Percentiles rank a stretch among this genome's conserved stretches.
phyloP scores from a whole-genome alignment of 92 coral and sea anemone species.

The Anthopleura xanthogrammica region DNA sequence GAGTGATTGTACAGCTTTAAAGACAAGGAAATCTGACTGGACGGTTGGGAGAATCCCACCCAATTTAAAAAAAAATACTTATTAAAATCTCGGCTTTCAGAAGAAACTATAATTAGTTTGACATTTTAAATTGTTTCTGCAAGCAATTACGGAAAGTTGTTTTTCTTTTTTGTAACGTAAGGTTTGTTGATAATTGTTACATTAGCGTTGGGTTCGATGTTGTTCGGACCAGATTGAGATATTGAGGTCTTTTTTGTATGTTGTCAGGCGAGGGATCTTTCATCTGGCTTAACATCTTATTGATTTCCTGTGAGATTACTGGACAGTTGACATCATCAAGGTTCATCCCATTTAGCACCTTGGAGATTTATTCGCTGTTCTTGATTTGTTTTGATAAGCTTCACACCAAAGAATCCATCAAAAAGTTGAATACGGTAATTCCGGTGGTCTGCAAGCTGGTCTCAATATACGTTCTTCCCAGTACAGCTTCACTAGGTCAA shows the following conservation, averaged over 20 bases:
- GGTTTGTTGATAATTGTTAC: background rate
- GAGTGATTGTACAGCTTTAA: background rate
- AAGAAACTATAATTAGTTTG: background rate
- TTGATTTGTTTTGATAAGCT: conserved; percentile 4
- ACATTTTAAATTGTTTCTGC: background rate
- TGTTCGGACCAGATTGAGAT: background rate
- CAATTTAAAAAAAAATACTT: background rate
- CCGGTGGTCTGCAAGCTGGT: no score
- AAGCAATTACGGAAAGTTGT: background rate
- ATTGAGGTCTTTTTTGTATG: background rate
- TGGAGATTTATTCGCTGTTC: background rate
- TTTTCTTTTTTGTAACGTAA: background rate
- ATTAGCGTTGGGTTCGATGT: background rate
- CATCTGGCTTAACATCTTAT: background rate
- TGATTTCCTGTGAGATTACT: background rate
- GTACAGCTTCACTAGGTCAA: no score
- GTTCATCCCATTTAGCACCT: background rate
- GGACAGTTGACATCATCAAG: background rate
- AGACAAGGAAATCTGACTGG: background rate
- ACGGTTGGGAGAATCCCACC: background rate
- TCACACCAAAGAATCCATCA: background rate
- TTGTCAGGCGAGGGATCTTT: background rate
- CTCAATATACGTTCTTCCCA: no score
- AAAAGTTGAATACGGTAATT: background rate
- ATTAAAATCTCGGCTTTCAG: background rate